Evolutionary conservation across 2,797 vertebrate species (phyloP), one percentile per base, ranked within the genome.

Genomic region (Cuculus canorus): DNA sequence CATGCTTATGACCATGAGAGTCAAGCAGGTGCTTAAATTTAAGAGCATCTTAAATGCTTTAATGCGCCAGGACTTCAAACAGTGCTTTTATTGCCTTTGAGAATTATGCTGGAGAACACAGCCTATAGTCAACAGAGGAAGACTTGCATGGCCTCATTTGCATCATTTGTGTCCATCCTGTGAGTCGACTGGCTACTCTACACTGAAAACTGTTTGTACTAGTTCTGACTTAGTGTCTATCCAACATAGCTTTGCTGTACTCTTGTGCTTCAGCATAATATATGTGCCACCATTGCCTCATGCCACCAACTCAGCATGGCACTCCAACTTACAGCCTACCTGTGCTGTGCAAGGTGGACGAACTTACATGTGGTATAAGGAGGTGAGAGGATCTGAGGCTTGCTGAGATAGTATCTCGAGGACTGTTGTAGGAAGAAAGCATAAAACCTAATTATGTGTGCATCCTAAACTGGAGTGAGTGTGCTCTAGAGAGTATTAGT

Each of bases 271-370:
- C 59, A 82, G 32, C 22, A 21, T 7, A 6, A 5, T 39, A 0
- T 5, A 5, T 5, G 19, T 41, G 47, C 7, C 33, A 22, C 19
- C 47, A 41, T 15, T 1, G 2, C 30, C 39, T 54, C 66, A 8
- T 21, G 70, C n/a, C 28, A 53, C 17, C 17, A 15, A 7, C 15
- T 39, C 33, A 61, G 37, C 25, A 19, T 2, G 3, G 33, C 77
- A 10, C 33, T 52, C 47, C 12, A 11, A 22, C 27, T 43, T 5
- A 43, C 33, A 60, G 37, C 21, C 45, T 41, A 22, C 45, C 41
- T 0, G 0, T 47, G 52, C 33, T 33, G 1, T 4, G 13, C 57
- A 32, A 59, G 19, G 12, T 21, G 25, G 23, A 5, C 14, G 8
- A 43, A 52, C 23, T 33, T 45, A 22, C 6, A 3, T 4, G 8